Conservation (phyloP, 2,113 vertebrate genomes). For the Malurus melanocephalus region DNA sequence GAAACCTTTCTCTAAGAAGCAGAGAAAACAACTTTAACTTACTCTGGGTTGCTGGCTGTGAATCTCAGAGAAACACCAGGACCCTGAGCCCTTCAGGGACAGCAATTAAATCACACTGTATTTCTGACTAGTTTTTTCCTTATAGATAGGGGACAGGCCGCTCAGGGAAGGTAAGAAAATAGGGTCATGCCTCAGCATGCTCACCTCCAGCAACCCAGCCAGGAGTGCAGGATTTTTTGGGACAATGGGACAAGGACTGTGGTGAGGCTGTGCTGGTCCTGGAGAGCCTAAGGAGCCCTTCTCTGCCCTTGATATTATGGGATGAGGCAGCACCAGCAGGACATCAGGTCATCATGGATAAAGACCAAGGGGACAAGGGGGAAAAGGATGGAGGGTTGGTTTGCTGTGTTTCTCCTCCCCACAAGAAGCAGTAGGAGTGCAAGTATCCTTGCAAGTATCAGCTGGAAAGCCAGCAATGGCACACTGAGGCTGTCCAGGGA, state of each 20-base stretch:
- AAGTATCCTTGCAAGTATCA: fast-evolving
- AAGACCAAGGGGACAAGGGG: neutral
- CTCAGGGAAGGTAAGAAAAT: neutral
- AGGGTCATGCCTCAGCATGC: neutral
- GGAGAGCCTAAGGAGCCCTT: fast-evolving
- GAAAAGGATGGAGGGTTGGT: neutral
- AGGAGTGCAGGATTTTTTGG: neutral
- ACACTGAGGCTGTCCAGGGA: fast-evolving
- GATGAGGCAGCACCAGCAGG: neutral
- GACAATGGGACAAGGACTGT: fast-evolving
- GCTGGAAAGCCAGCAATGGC: neutral
- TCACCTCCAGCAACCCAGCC: neutral
- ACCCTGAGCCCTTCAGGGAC: neutral
- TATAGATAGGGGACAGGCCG: neutral
- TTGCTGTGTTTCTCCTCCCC: neutral
- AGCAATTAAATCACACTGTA: neutral
- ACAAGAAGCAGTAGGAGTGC: neutral
- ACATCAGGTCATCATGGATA: neutral
- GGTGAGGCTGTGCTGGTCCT: fast-evolving
- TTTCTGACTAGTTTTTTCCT: neutral
- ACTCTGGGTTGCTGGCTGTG: neutral
- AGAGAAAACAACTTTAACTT: neutral
- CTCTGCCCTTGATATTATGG: neutral
- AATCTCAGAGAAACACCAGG: neutral
- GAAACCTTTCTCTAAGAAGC: neutral